Conservation (phyloP, 92 coral and sea anemone species). For the Isaurus tuberculatus region DNA sequence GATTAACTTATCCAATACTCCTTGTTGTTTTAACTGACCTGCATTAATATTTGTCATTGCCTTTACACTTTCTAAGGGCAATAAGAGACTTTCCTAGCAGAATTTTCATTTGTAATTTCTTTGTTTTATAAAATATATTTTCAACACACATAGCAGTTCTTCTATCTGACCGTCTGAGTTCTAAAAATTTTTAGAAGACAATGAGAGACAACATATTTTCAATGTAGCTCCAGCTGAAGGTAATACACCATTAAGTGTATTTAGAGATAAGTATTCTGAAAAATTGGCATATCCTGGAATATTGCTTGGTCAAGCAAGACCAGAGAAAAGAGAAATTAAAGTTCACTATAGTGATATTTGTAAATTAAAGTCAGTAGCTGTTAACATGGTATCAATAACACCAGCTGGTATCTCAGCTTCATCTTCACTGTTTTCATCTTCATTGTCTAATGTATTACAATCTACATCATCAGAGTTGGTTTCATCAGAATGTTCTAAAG, state of each 20-base stretch:
- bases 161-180: slow-evolving; percentile 20
- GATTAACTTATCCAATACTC: neutral
- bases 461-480: neutral
- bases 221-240: neutral
- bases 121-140: slow-evolving; percentile 30
- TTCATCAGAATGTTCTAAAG: too few relatives aligned
- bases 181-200: too few relatives aligned
- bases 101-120: slow-evolving; percentile 44
- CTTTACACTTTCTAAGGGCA: neutral
- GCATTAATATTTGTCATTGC: slow-evolving; percentile 24
- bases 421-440: slow-evolving; percentile 47
- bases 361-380: too few relatives aligned
- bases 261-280: neutral
- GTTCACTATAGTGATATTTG: too few relatives aligned
- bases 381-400: slow-evolving; percentile 14
- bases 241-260: neutral
- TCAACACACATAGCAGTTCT: slow-evolving; percentile 19
- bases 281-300: neutral
- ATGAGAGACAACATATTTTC: too few relatives aligned
- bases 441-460: neutral
- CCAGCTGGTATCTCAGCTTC: slow-evolving; percentile 57
- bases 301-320: neutral
- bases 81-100: neutral
- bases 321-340: too few relatives aligned
- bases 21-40: slow-evolving; percentile 2